Conservation (phyloP, 1,140 invertebrate species). For the Drosophila azteca region DNA sequence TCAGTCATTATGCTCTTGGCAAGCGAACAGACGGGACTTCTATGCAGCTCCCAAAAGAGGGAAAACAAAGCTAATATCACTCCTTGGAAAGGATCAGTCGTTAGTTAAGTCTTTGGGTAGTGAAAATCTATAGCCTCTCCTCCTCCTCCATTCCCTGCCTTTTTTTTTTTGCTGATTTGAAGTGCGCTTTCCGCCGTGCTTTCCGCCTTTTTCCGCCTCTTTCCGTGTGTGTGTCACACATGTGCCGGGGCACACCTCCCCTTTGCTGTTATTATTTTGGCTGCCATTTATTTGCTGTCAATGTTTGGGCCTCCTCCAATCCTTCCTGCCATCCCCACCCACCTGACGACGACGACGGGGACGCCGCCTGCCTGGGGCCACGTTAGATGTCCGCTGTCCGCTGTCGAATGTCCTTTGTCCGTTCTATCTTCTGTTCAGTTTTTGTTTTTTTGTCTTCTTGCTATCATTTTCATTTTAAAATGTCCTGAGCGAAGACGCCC, state of each 20-base stretch:
- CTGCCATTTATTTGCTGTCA: constrained; percentile 82
- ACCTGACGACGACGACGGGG: constrained; percentile 25
- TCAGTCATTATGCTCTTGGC: too few relatives aligned
- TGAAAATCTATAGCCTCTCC: too few relatives aligned
- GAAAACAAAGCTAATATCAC: too few relatives aligned
- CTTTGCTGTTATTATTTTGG: constrained; percentile 81
- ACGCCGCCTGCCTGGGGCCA: constrained; percentile 35
- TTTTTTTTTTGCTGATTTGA: constrained; percentile 36
- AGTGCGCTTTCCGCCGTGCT: constrained; percentile 11
- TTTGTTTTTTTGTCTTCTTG: constrained; percentile 40
- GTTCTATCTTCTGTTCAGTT: constrained; percentile 1
- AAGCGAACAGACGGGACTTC: too few relatives aligned
- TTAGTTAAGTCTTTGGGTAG: too few relatives aligned
- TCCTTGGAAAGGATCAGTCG: too few relatives aligned
- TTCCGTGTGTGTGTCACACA: constrained; percentile 9
- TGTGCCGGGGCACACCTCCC: constrained; percentile 48
- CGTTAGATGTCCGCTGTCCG: constrained; percentile 7
- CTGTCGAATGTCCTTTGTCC: constrained; percentile 27
- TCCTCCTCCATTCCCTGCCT: too few relatives aligned
- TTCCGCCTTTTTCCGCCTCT: not conserved
- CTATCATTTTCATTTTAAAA: constrained; percentile 83
- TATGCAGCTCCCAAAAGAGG: too few relatives aligned
- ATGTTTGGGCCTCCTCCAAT: constrained; percentile 64
- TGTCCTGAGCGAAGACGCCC: constrained; percentile 68
- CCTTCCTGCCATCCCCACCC: constrained; percentile 19